Evolutionary conservation across 2,797 vertebrate species (phyloP), one percentile per base, ranked within the genome.

Genomic region (Manis javanica): DNA sequence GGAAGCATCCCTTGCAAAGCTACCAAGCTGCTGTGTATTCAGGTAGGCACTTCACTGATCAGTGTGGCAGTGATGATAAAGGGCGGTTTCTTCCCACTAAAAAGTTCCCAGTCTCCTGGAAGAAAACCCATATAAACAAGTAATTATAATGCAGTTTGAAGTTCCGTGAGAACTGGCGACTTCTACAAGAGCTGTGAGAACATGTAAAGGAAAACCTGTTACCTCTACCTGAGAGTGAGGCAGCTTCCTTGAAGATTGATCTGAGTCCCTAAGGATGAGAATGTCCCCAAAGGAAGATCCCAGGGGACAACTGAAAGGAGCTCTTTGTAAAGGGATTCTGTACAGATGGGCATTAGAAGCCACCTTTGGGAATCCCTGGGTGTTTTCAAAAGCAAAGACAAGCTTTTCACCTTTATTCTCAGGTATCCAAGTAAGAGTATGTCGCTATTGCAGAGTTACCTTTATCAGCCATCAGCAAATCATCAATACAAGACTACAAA

Each of bases 391-490:
- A 42, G 42, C 19, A 81, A 87, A 37, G 6, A n/a, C 31, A 77
- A 64, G 31, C n/a, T 63, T 96, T 72, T 77, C 19, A 55, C 83
- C 66, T 88, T 74, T 68, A 68, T 39, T 63, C 24, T 83, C 49
- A 90, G 39, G 21, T 72, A 59, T 68, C 53, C 66, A 46, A 21
- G 18, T 19, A 85, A 64, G 37, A 91, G 57, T 2, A 34, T 61
- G 46, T 34, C 72, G 24, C 34, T 85, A 8, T 16, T 78, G 5
- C 16, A 68, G 31, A 55, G 8, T 74, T 71, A 53, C 26, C 11
- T 75, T 64, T 92, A 51, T 82, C 37, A 94, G n/a, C 78, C 37
- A 42, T 64, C 61, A 77, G 53, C 55, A 90, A 91, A 88, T 24
- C 85, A 23, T 88, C 16, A 85, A 1, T 74, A 21, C 3, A 63